Evolutionary conservation across 2,888 invertebrate species (phyloP).

Genomic region (Julus scanicus): DNA sequence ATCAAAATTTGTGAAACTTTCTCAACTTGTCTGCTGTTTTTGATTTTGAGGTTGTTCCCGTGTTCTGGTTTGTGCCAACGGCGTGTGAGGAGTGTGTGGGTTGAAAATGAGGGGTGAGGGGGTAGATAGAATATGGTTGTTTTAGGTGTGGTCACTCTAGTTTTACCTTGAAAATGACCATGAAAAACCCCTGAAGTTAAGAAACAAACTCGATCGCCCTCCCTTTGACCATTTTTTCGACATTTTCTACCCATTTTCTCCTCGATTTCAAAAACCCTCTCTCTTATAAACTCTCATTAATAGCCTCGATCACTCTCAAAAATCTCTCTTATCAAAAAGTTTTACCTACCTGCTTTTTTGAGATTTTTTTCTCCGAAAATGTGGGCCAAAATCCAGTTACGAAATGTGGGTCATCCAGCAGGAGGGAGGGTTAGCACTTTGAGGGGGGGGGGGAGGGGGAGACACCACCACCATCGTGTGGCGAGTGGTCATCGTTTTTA

Average conservation of each 20-base stretch:
- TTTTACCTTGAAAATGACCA: constrained; percentile 1
- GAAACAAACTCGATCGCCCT: not conserved
- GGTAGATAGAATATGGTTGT: not conserved
- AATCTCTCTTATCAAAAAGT: too few species aligned
- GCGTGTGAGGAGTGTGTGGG: not conserved
- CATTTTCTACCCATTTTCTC: not conserved
- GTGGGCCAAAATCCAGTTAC: constrained; percentile 1
- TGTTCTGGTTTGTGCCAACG: not conserved
- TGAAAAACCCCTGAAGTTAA: not conserved
- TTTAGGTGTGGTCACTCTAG: not conserved
- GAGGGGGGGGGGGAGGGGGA: not conserved
- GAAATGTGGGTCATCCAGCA: not conserved
- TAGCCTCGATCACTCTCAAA: too few species aligned
- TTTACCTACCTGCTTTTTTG: not conserved
- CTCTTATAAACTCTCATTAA: too few species aligned
- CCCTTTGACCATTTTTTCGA: not conserved
- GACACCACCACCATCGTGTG: not conserved
- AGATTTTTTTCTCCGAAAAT: not conserved
- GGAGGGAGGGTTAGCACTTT: not conserved
- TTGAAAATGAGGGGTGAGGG: not conserved
- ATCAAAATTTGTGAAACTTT: too few species aligned
- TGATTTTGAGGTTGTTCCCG: not conserved
- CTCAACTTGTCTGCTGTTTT: not conserved
- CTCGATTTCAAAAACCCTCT: not conserved
- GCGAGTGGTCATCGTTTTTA: not conserved